A percentile compares a stretch with the other conserved stretches of the same genome.
phyloP scores from a whole-genome alignment of 1,140 invertebrate species.

The Drosophila simulans region DNA sequence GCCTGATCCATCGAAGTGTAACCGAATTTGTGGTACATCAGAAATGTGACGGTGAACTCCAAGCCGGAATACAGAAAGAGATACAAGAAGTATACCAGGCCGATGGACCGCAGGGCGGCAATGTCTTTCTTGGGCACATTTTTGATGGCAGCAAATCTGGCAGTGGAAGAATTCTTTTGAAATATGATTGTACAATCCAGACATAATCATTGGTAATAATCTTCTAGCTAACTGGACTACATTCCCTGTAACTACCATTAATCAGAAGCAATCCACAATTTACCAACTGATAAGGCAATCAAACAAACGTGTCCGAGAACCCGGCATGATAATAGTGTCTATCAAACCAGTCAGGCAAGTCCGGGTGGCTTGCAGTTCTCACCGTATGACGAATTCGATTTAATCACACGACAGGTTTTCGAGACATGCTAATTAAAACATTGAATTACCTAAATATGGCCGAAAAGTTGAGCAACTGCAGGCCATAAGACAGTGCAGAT shows the following conservation, averaged over 20 bases:
- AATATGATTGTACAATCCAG: constrained; percentile 19
- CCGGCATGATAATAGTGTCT: constrained; percentile 47
- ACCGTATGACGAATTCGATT: constrained; percentile 13
- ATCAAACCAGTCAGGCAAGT: constrained; percentile 41
- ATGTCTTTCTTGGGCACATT: constrained; percentile 87
- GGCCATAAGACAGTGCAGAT: constrained; percentile 88
- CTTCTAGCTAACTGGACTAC: constrained; percentile 2
- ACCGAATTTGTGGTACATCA: constrained; percentile 96
- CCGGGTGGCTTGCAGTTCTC: constrained; percentile 5
- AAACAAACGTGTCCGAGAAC: constrained; percentile 39
- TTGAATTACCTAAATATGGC: constrained; percentile 81
- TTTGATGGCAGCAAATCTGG: constrained; percentile 88
- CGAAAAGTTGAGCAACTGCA: constrained; percentile 87
- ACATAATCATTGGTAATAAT: constrained; percentile 12
- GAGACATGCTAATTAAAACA: constrained; percentile 56
- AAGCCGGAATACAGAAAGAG: constrained; percentile 98
- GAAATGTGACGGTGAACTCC: constrained; percentile 98
- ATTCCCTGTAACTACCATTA: constrained; percentile 16
- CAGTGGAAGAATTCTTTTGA: constrained; percentile 60
- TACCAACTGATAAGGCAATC: constrained; percentile 47
- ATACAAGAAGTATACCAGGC: constrained; percentile 96
- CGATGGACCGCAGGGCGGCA: constrained; percentile 89
- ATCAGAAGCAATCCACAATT: constrained; percentile 13
- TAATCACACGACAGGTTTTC: constrained; percentile 30
- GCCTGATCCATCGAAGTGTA: constrained; percentile 98